phyloP scores from a whole-genome alignment of 2,113 vertebrate genomes.

The Syngnathus scovelli region DNA sequence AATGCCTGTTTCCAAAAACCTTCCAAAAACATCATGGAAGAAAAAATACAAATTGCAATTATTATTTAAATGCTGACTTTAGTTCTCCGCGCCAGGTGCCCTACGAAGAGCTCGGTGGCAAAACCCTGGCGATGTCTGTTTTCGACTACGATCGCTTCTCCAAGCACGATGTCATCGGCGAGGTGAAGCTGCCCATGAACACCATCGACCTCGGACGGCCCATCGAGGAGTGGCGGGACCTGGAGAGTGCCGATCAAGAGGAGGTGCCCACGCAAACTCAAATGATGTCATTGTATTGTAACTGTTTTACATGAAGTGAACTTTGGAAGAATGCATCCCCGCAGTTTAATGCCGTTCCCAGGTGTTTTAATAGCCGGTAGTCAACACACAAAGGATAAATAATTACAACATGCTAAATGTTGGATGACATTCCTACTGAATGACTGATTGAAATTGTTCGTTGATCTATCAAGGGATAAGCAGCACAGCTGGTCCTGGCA shows the following conservation, averaged over 20 bases:
- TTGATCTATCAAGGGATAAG: background rate
- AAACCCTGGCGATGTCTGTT: slow-evolving; percentile 91
- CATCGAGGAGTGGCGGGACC: slow-evolving; percentile 92
- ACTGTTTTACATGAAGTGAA: background rate
- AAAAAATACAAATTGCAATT: too few species aligned
- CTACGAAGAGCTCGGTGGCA: slow-evolving; percentile 94
- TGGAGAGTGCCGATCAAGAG: slow-evolving; percentile 93
- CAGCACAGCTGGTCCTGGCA: background rate
- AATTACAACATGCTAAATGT: too few species aligned
- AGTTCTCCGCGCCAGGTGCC: slow-evolving; percentile 73
- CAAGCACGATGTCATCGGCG: slow-evolving; percentile 94
- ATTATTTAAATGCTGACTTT: background rate
- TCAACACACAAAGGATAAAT: background rate
- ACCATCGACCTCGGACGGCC: slow-evolving; percentile 92
- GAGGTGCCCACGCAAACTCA: slow-evolving; percentile 73
- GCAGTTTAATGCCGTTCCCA: background rate
- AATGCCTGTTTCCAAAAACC: background rate
- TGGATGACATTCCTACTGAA: background rate
- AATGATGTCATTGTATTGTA: background rate
- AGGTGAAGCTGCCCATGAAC: slow-evolving; percentile 95
- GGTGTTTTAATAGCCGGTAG: background rate
- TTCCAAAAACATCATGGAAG: too few species aligned
- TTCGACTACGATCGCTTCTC: slow-evolving; percentile 97
- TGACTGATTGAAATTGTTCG: background rate
- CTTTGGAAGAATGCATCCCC: background rate